These are phyloP conservation scores for Balearica regulorum DNA, from an alignment of 2,797 vertebrate genomes.

Conservation along the genomic window DNA sequence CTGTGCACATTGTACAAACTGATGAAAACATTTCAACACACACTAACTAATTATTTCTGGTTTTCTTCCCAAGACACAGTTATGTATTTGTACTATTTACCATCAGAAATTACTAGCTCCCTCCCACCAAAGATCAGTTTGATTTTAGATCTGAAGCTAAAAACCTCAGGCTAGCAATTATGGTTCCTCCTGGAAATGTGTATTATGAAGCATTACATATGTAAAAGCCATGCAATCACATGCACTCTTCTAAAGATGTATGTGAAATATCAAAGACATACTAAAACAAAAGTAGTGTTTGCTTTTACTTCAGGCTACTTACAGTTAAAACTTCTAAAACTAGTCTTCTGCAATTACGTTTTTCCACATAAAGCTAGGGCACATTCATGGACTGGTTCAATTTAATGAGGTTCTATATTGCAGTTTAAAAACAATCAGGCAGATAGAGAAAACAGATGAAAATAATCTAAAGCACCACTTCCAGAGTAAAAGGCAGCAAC, in stretches of 20 bases:
- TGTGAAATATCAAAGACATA: neutral
- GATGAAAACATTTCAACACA: neutral
- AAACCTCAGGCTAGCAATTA: neutral
- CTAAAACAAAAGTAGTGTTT: constrained; percentile 17
- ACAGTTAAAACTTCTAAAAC: constrained; percentile 9
- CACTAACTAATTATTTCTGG: neutral
- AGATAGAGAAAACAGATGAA: constrained; percentile 52
- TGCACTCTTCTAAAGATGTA: neutral
- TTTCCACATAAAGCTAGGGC: constrained; percentile 52
- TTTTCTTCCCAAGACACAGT: neutral
- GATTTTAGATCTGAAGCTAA: neutral
- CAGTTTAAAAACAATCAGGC: constrained; percentile 36
- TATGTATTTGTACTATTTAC: neutral
- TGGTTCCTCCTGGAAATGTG: neutral
- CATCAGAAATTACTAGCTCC: neutral
- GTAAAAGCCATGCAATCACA: neutral
- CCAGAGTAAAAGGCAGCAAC: constrained; percentile 2
- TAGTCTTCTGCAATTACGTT: constrained; percentile 9
- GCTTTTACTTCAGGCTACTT: constrained; percentile 31
- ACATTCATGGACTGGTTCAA: neutral
- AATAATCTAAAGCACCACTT: constrained; percentile 9
- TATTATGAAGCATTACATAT: neutral
- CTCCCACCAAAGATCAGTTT: neutral
- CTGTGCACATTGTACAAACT: neutral
- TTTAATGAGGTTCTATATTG: constrained; percentile 52